Base-by-base conservation (phyloP, 2,797 vertebrate species). In the Hemitrygon akajei region DNA sequence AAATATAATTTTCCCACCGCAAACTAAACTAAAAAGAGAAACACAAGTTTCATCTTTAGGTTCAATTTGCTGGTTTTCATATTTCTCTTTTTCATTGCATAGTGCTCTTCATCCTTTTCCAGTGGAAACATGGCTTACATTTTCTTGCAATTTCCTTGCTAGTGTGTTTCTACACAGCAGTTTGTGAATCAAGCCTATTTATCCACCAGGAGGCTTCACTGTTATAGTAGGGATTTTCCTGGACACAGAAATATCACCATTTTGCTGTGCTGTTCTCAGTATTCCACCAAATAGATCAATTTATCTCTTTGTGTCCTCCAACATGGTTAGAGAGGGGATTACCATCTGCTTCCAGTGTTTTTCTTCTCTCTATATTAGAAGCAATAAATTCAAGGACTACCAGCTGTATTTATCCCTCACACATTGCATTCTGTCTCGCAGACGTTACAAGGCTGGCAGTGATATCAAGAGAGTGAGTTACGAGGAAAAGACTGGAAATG, bases 391-490 rank as follows among this genome's bases (percentile, higher is more conserved):
- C 30, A 86, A 86, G 56, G 27, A 58, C 11, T 60, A 89, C n/a
- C 86, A 89, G n/a, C 86, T 69, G 86, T 89, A 89, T 37, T 89
- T 89, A 89, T 89, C n/a, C 63, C n/a, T 22, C 60, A 69, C 30
- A 87, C 27, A 11, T 89, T n/a, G 69, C 34, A 69, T 89, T 89
- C 63, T 89, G 86, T 66, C n/a, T 22, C 34, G 86, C 86, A 89
- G 14, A 37, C 60, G 18, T 89, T 63, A 66, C 86, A 89, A 66
- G 60, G 30, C n/a, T 66, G 60, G 66, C 30, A 89, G 60, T 66
- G 34, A 60, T 63, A 66, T 37, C 30, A 66, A 66, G 60, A 7
- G 60, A 34, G 66, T 34, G 60, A 89, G 30, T 66, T 34, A 89
- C 20, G 86, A 66, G 60, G 30, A 66, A 75, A 34, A 66, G 60